Conservation (phyloP, 1,140 invertebrate genomes). For the Drosophila pallidifrons region DNA sequence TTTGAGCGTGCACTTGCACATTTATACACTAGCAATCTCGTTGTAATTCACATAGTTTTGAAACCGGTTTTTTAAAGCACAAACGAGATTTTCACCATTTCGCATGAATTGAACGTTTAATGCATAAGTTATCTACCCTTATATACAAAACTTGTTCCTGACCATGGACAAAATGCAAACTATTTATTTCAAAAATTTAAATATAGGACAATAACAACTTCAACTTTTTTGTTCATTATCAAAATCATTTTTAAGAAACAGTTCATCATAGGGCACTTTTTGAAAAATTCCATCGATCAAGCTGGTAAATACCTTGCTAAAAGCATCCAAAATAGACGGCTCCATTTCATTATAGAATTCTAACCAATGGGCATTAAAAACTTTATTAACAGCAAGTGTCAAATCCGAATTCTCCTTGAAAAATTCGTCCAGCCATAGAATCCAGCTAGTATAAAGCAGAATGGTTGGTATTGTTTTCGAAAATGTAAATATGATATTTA, state of each 20-base stretch:
- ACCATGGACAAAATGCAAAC: too few relatives aligned
- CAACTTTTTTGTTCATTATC: constrained; percentile 17
- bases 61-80: too few relatives aligned
- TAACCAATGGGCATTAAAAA: constrained; percentile 61
- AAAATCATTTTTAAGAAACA: constrained; percentile 50
- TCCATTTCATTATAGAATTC: constrained; percentile 71
- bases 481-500: background rate
- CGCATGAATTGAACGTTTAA: too few relatives aligned
- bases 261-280: constrained; percentile 61
- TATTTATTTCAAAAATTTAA: too few relatives aligned
- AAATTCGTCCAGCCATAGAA: constrained; percentile 59
- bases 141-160: too few relatives aligned
- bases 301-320: constrained; percentile 45
- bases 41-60: too few relatives aligned
- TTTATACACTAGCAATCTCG: too few relatives aligned
- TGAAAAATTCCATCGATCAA: constrained; percentile 53
- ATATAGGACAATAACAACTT: too few relatives aligned
- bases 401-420: constrained; percentile 56
- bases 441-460: constrained; percentile 26
- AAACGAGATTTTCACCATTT: too few relatives aligned
- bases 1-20: too few relatives aligned
- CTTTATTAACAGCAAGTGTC: constrained; percentile 52
- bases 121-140: too few relatives aligned
- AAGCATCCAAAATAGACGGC: constrained; percentile 44
- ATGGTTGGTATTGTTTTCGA: background rate